phyloP scores from a whole-genome alignment of 2,797 vertebrate species.

The Labroides dimidiatus region DNA sequence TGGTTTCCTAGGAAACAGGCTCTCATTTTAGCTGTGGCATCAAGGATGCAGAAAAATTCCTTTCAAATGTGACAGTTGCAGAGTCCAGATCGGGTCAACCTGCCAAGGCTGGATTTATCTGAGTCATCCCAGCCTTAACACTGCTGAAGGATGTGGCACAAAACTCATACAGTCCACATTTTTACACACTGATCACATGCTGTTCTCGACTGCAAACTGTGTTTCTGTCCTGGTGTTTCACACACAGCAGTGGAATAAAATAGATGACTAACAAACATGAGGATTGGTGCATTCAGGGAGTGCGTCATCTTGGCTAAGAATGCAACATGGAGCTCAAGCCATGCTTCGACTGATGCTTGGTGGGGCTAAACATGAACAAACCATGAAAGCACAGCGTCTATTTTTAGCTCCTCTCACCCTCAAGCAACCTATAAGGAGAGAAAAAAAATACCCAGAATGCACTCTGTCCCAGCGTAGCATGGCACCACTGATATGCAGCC shows the following conservation, averaged over 20 bases:
- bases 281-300: constrained; percentile 11
- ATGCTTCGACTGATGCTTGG: constrained; percentile 58
- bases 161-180: neutral
- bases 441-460: constrained; percentile 73
- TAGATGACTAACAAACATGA: constrained; percentile 7
- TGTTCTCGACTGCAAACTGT: neutral
- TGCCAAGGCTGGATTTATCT: constrained; percentile 11
- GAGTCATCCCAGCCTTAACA: constrained; percentile 39
- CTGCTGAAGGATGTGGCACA: constrained; percentile 2
- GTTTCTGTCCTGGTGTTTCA: neutral
- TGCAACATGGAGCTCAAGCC: constrained; percentile 25
- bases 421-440: constrained; percentile 60
- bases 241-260: neutral
- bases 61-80: constrained; percentile 43
- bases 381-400: constrained; percentile 68
- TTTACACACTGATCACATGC: neutral
- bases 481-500: constrained; percentile 53
- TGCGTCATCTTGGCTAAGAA: neutral
- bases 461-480: constrained; percentile 42
- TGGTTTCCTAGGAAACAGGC: constrained; percentile 78
- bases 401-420: constrained; percentile 77
- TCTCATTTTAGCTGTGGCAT: constrained; percentile 43
- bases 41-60: constrained; percentile 42
- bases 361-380: constrained; percentile 78
- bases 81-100: constrained; percentile 33